Conservation (phyloP, 2,113 vertebrate genomes). For the Bungarus multicinctus region DNA sequence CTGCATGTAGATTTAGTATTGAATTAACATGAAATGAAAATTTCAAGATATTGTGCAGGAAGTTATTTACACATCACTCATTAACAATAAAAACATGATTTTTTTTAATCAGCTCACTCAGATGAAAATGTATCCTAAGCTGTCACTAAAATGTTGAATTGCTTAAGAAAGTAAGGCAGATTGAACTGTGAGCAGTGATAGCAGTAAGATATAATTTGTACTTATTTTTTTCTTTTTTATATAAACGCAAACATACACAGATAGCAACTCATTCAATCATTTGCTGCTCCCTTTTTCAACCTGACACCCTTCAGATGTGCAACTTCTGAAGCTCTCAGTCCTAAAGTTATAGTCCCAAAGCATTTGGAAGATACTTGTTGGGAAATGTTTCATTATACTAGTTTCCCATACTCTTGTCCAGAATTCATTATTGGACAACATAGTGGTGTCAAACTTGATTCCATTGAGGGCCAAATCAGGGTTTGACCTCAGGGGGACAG, state of each 20-base stretch:
- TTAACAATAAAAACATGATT: slow-evolving; percentile 50
- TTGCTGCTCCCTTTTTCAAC: not conserved
- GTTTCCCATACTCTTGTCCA: slow-evolving; percentile 20
- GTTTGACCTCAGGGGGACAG: too few species aligned
- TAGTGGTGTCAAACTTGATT: too few species aligned
- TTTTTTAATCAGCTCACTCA: slow-evolving; percentile 22
- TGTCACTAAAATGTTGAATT: slow-evolving; percentile 38
- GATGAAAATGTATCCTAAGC: slow-evolving; percentile 46
- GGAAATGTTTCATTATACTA: not conserved
- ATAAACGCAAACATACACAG: not conserved
- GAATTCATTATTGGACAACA: not conserved
- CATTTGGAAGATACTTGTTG: not conserved
- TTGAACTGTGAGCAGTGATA: slow-evolving; percentile 32
- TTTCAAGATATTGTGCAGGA: slow-evolving; percentile 51
- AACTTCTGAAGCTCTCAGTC: not conserved
- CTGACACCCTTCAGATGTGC: not conserved
- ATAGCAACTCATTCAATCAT: not conserved
- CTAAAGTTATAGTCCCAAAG: not conserved
- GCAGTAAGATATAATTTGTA: slow-evolving; percentile 24
- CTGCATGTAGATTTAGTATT: slow-evolving; percentile 42
- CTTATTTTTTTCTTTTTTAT: not conserved
- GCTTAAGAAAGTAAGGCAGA: slow-evolving; percentile 35
- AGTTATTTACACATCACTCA: slow-evolving; percentile 66
- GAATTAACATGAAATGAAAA: slow-evolving; percentile 50
- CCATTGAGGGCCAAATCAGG: too few species aligned